phyloP scores from a whole-genome alignment of 2,113 vertebrate species.

The Microcebus murinus region DNA sequence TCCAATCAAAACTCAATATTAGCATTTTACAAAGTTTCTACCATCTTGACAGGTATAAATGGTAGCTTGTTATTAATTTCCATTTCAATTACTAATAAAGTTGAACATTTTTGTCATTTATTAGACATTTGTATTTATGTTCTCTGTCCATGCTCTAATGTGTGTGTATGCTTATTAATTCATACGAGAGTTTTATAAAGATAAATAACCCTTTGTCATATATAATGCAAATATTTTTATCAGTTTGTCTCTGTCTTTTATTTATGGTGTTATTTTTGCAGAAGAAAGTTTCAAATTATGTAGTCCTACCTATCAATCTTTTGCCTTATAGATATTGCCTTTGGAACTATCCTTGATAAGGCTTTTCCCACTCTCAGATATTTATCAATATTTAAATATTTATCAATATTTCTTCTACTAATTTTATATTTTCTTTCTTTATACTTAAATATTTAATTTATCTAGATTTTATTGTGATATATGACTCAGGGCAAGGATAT shows the following conservation, averaged over 20 bases:
- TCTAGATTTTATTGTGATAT: constrained; percentile 1
- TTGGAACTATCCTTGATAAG: not conserved
- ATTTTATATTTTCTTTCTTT: not conserved
- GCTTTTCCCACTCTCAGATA: not conserved
- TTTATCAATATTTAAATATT: not conserved
- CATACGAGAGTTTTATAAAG: not conserved
- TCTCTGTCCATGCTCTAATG: not conserved
- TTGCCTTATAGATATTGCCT: not conserved
- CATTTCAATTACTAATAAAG: constrained; percentile 23
- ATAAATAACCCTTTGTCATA: not conserved
- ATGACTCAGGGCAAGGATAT: not conserved
- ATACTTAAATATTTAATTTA: not conserved
- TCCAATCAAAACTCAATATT: not conserved
- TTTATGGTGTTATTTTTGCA: not conserved
- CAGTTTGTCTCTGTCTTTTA: not conserved
- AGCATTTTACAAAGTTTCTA: not conserved
- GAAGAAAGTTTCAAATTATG: not conserved
- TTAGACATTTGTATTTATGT: not conserved
- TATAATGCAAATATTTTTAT: not conserved
- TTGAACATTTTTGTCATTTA: constrained; percentile 17
- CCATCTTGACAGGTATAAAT: not conserved
- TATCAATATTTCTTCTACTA: not conserved
- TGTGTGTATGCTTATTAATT: not conserved
- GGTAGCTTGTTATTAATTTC: not conserved
- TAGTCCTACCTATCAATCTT: not conserved